A percentile compares a stretch with the other conserved stretches of the same genome.
Evolutionary conservation across 2,113 vertebrate genomes (phyloP).

Genomic region (Melanostigma gelatinosum): DNA sequence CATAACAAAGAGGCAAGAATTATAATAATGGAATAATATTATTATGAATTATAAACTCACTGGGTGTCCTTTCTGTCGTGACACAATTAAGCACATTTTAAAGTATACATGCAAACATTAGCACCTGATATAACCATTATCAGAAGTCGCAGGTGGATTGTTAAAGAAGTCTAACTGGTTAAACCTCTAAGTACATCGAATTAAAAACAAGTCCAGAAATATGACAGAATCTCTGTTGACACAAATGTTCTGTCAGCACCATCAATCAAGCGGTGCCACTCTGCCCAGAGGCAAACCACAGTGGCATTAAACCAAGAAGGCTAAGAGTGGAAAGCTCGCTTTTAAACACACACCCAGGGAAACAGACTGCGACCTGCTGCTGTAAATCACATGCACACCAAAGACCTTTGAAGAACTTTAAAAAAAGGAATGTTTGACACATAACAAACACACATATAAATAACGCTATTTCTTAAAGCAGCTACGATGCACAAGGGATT

Average conservation of each 20-base stretch:
- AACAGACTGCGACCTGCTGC: constrained; percentile 58
- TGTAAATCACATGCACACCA: constrained; percentile 76
- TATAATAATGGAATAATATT: not conserved
- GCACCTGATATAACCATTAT: constrained; percentile 17
- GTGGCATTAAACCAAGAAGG: constrained; percentile 74
- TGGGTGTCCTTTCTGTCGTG: constrained; percentile 28
- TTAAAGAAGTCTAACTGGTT: constrained; percentile 36
- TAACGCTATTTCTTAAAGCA: constrained; percentile 60
- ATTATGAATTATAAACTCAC: constrained; percentile 23
- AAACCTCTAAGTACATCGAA: constrained; percentile 13
- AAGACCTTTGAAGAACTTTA: constrained; percentile 65
- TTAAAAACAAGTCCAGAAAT: constrained; percentile 54
- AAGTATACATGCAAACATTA: not conserved
- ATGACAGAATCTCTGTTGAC: constrained; percentile 57
- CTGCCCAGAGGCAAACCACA: constrained; percentile 77
- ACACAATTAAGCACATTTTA: constrained; percentile 35
- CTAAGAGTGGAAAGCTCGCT: constrained; percentile 66
- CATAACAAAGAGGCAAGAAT: constrained; percentile 30
- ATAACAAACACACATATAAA: constrained; percentile 76
- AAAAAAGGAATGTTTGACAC: constrained; percentile 61
- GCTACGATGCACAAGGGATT: constrained; percentile 58
- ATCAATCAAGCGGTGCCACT: constrained; percentile 83
- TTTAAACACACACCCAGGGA: constrained; percentile 69
- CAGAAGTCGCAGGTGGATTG: constrained; percentile 32
- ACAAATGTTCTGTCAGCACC: constrained; percentile 73